phyloP scores from a whole-genome alignment of 2,888 invertebrate species.

The Acleris cristana region DNA sequence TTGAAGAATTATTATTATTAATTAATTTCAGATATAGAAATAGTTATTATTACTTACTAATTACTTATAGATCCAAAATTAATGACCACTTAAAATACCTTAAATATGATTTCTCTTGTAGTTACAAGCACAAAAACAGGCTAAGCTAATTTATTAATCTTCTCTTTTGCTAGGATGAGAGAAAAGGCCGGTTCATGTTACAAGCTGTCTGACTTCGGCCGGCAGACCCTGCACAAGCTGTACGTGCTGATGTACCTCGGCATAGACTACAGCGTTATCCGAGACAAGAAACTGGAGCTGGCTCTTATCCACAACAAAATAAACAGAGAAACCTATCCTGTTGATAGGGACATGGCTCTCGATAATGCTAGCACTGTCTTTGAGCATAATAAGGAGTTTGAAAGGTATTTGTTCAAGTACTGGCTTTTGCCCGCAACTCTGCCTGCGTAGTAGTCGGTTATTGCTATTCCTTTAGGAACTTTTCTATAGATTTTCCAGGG shows the following conservation, averaged over 20 bases:
- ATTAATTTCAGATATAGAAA: too few relatives aligned
- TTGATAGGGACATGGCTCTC: conserved; percentile 56
- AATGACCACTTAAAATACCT: too few relatives aligned
- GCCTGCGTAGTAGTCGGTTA: background rate
- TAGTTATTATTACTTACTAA: too few relatives aligned
- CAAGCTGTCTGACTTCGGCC: conserved; percentile 61
- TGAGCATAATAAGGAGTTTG: conserved; percentile 62
- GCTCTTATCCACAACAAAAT: conserved; percentile 64
- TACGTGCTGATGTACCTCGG: conserved; percentile 76
- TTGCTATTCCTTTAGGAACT: background rate
- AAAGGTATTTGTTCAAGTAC: conserved; percentile 54
- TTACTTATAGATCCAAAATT: too few relatives aligned
- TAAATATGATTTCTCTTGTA: too few relatives aligned
- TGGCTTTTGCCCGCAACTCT: background rate
- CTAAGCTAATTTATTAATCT: background rate
- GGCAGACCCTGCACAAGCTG: conserved; percentile 61
- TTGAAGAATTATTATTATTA: too few relatives aligned
- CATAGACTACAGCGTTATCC: conserved; percentile 62
- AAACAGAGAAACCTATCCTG: conserved; percentile 65
- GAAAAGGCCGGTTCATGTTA: conserved; percentile 63
- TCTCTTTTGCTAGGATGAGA: conserved; percentile 54
- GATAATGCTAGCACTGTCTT: conserved; percentile 74
- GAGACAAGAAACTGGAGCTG: conserved; percentile 69
- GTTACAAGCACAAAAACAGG: too few relatives aligned
- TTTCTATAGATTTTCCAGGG: background rate